Evolutionary conservation across 2,888 invertebrate species (phyloP), one percentile per base, ranked within the genome.

Genomic region (Tinea pellionella): DNA sequence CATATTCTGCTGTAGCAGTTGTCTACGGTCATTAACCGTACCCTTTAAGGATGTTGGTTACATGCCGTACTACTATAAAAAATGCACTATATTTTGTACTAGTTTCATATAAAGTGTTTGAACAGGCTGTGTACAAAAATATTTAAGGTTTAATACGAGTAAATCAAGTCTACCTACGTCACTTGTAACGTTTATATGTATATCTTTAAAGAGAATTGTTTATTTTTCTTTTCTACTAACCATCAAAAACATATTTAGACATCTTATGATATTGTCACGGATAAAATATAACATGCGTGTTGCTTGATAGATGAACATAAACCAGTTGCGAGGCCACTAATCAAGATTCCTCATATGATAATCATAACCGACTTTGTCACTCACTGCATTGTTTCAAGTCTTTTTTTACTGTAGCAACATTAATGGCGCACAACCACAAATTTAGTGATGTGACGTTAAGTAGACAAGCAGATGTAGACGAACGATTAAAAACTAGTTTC

Each of bases 351-450:
- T 65, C 63, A 65, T 64, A 62, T 65, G 78, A 79, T 78, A 74
- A 75, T 75, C 74, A 69, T 66, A 69, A 69, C 70, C 68, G 72
- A 71, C 74, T 75, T 75, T 76, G 78, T 77, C 78, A 75, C 75
- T 77, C 72, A 73, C 68, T 69, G 18, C 72, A 74, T 75, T 75
- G 67, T 66, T 70, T 70, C 59, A 42, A 19, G 59, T 59, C 6
- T 24, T 24, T 42, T 41, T 59, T 59, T 19, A 8, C 55, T 32
- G 15, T 32, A 32, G 24, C 57, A 30, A 57, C 57, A 55, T 55
- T 55, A 76, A 75, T 75, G 72, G 75, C 67, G 67, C 64, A 65
- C 66, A 66, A 69, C 24, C 15, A 24, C 24, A 67, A 65, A 64
- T 63, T 64, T 67, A 68, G 65, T 75, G 75, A 76, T 72, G 68